Evolutionary conservation across 2,113 vertebrate species (phyloP).

Genomic region (Peromyscus maniculatus): DNA sequence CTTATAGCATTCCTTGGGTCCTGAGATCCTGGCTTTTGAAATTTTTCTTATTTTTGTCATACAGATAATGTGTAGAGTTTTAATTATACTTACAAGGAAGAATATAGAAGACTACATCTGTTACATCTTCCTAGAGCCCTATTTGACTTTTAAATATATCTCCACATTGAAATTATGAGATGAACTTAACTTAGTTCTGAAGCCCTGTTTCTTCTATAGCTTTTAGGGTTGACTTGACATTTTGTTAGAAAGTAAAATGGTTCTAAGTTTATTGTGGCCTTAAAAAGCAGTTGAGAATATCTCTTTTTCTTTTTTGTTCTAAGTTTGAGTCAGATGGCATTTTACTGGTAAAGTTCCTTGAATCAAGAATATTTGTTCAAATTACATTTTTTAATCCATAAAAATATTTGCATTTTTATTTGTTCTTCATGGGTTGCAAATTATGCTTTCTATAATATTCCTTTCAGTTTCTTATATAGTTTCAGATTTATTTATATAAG

Average conservation of each 20-base stretch:
- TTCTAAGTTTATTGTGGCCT: not conserved
- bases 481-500: conserved; percentile 37
- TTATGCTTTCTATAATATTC: not conserved
- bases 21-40: not conserved
- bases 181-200: not conserved
- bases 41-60: not conserved
- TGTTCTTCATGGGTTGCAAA: not conserved
- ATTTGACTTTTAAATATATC: conserved; percentile 28
- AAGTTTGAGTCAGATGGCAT: not conserved
- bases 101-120: not conserved
- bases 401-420: not conserved
- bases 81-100: not conserved
- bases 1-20: not conserved
- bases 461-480: not conserved
- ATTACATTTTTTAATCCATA: not conserved
- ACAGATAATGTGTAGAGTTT: not conserved
- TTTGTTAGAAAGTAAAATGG: not conserved
- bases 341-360: conserved; percentile 6
- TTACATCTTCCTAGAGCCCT: not conserved
- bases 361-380: not conserved
- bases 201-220: not conserved
- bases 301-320: not conserved
- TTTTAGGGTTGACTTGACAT: not conserved
- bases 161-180: not conserved
- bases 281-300: not conserved